A percentile compares a stretch with the other conserved stretches of the same genome.
These are phyloP conservation scores for Polyodon spathula DNA, from an alignment of 2,113 vertebrate genomes.

Conservation along the genomic window DNA sequence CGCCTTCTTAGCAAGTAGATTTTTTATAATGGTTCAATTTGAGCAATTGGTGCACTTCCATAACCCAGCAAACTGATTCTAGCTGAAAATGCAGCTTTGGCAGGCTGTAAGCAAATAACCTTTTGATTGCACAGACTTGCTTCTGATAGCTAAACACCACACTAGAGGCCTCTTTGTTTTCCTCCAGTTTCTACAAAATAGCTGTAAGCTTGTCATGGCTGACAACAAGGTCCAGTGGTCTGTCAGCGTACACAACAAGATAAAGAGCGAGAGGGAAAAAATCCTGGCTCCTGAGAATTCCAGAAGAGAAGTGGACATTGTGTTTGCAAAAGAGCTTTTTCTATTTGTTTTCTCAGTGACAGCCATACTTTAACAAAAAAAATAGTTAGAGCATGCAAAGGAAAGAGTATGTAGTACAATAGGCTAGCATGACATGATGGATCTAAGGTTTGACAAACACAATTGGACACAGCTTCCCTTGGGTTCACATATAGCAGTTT, in stretches of 20 bases:
- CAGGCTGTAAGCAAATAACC: constrained; percentile 27
- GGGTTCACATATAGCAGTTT: constrained; percentile 55
- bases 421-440: constrained; percentile 77
- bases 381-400: constrained; percentile 78
- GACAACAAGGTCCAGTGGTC: constrained; percentile 81
- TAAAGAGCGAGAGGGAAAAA: constrained; percentile 80
- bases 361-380: constrained; percentile 77
- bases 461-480: constrained; percentile 76
- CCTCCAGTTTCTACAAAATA: constrained; percentile 59
- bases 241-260: constrained; percentile 80
- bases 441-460: constrained; percentile 87
- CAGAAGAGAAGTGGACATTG: constrained; percentile 61
- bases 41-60: too few relatives aligned
- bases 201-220: constrained; percentile 72
- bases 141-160: constrained; percentile 45
- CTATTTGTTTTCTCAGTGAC: constrained; percentile 82
- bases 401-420: constrained; percentile 59
- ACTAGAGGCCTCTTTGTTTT: constrained; percentile 44
- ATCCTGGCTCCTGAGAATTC: constrained; percentile 70
- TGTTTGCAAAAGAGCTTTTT: constrained; percentile 77
- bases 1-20: too few relatives aligned
- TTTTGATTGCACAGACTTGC: constrained; percentile 26
- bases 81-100: constrained; percentile 12
- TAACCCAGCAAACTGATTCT: too few relatives aligned
- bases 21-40: too few relatives aligned